These are phyloP conservation scores for Cerceris rybyensis DNA, from an alignment of 2,888 invertebrate genomes.

Conservation along the genomic window DNA sequence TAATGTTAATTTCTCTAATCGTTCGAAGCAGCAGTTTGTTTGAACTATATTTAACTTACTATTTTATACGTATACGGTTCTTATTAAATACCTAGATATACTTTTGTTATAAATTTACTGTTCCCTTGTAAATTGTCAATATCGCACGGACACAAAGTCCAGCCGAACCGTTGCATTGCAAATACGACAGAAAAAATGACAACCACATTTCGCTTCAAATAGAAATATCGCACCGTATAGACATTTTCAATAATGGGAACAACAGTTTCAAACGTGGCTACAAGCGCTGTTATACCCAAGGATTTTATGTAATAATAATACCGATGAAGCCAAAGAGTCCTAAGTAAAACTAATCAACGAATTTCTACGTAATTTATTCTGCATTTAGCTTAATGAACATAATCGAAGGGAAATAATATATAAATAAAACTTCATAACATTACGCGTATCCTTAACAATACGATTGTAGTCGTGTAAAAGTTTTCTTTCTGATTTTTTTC, in stretches of 20 bases:
- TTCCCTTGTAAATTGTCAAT: conserved; percentile 32
- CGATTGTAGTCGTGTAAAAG: conserved; percentile 12
- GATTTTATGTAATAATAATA: conserved; percentile 72
- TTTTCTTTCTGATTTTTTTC: conserved; percentile 19
- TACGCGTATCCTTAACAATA: conserved; percentile 31
- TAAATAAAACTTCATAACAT: conserved; percentile 1
- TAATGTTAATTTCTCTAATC: conserved; percentile 52
- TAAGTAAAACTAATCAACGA: conserved; percentile 41
- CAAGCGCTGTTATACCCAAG: conserved; percentile 45
- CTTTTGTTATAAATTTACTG: conserved; percentile 29
- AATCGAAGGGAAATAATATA: conserved; percentile 9
- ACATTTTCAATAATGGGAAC: conserved; percentile 17
- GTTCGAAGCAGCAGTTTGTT: conserved; percentile 55
- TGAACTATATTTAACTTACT: conserved; percentile 44
- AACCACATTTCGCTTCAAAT: conserved; percentile 5
- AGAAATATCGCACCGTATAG: conserved; percentile 11
- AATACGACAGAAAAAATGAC: conserved; percentile 22
- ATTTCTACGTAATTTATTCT: conserved; percentile 53
- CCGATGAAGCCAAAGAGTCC: conserved; percentile 65
- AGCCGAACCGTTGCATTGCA: conserved; percentile 21
- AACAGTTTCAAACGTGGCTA: conserved; percentile 23
- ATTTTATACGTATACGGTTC: conserved; percentile 44
- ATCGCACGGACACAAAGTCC: conserved; percentile 19
- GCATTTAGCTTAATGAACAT: conserved; percentile 40
- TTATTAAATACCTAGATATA: conserved; percentile 36